Base-by-base conservation (phyloP, 2,797 vertebrate genomes). In the Leptoclinus maculatus region DNA sequence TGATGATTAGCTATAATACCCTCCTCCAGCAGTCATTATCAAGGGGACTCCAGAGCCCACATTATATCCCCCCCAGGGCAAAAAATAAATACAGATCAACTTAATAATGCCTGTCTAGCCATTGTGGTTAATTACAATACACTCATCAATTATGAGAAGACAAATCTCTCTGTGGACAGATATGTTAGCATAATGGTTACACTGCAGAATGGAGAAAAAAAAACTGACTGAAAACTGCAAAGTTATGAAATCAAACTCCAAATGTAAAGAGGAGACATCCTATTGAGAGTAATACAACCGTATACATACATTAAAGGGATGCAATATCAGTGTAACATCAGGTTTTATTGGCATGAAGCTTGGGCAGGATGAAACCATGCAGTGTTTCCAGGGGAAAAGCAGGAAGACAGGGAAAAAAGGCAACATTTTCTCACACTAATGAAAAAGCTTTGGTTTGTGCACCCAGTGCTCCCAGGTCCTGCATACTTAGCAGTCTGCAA, bases 1-100 rank as follows among this genome's bases (percentile, higher is more conserved):
- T 92, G 89, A 93, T 95, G 92, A 94, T 94, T 93, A 93, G 89
- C 91, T 89, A 83, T 93, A 93, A 94, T 93, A 91, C 91, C 88
- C 90, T 91, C 88, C 90, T 91, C 85, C 79, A 91, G 86, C 83
- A 93, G 84, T 91, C 91, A 92, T 93, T 92, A 92, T 90, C 87
- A 83, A 66, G 62, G 87, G 86, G 84, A 91, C 90, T 91, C 86
- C 81, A 89, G 80, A 90, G 89, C 83, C 82, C 64, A 82, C 59
- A 82, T 87, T 84, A 87, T 86, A 90, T 82, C 76, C 84, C 87
- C 87, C 79, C 70, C 72, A 86, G 85, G 84, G 80, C 82, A 77
- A 80, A 86, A 91, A 90, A 91, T 88, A 89, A 92, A 93, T 90
- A 90, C 90, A 84, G 80, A 91, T 93, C 89, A 92, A 91, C 86